Evolutionary conservation across 2,888 invertebrate species (phyloP).

Genomic region (Epiblema foenella): DNA sequence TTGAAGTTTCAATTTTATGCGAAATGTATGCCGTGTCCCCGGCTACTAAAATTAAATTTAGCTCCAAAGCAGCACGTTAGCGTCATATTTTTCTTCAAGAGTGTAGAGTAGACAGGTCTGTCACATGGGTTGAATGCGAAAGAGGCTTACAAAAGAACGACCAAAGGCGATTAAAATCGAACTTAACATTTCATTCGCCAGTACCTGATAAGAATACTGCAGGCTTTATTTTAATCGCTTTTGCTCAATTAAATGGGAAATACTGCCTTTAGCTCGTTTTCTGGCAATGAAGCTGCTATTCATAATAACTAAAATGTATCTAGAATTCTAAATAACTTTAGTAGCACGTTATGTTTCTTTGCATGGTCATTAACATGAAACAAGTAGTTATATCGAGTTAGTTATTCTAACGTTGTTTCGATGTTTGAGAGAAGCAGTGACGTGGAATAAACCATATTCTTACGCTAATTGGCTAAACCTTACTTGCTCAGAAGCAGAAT

Average conservation of each 20-base stretch:
- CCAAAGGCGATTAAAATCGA: constrained; percentile 2
- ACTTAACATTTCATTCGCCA: not conserved
- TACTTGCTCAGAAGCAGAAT: too few species aligned
- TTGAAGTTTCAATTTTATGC: constrained; percentile 36
- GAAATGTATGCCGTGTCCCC: constrained; percentile 27
- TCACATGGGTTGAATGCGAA: constrained; percentile 54
- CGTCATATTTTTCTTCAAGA: constrained; percentile 64
- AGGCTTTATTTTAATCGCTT: not conserved
- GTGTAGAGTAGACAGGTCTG: constrained; percentile 60
- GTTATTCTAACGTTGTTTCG: too few species aligned
- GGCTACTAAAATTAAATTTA: constrained; percentile 61
- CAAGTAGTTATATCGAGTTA: too few species aligned
- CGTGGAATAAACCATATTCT: too few species aligned
- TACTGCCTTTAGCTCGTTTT: not conserved
- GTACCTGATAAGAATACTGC: not conserved
- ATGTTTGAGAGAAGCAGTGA: too few species aligned
- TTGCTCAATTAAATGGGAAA: not conserved
- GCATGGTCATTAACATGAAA: too few species aligned
- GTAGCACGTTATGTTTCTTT: too few species aligned
- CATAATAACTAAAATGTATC: too few species aligned
- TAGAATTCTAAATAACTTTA: too few species aligned
- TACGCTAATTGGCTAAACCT: too few species aligned
- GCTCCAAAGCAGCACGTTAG: constrained; percentile 60
- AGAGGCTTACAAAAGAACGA: constrained; percentile 44
- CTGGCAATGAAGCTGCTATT: not conserved